Base-by-base conservation (phyloP, 2,797 vertebrate species). In the Crocodylus rhombifer region DNA sequence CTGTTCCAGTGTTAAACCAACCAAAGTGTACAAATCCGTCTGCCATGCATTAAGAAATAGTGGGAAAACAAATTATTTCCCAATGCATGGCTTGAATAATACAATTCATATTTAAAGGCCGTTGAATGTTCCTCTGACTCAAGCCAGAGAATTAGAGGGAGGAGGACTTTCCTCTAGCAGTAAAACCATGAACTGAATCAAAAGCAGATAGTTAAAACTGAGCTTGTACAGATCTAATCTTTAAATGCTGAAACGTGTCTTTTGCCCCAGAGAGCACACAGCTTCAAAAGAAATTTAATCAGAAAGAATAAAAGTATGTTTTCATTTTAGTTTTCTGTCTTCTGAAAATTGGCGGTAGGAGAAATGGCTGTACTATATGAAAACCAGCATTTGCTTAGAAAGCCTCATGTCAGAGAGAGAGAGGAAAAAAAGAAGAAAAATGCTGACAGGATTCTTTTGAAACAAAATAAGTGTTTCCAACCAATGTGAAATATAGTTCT, bases 231-330 rank as follows among this genome's bases (percentile, higher is more conserved):
- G 80, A 42, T 93, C 1, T 1, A 89, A 87, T 87, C 73, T 94
- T 94, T 88, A 93, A 94, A 95, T 79, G 28, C 26, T 88, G 75
- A 80, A 80, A 92, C 93, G 33, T 74, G 18, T 69, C 23, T 92
- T 90, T 91, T 89, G 78, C 36, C 90, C 30, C 23, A 79, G 71
- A 79, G 28, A 86, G 74, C 42, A 82, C 42, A 88, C 51, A 94
- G 76, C 57, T 92, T 16, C 16, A 85, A 80, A 92, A 92, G 85
- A 78, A 20, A 95, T 95, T 96, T 93, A 89, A 96, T 96, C 89
- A 82, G 62, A 90, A 94, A 82, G 55, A 85, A 90, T 87, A 87
- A 93, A 94, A 95, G 91, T 64, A 79, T 80, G n/a, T 77, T 21
- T 86, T 93, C 58, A 26, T 36, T 85, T 85, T 76, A 92, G 23